Conservation (phyloP, 2,888 invertebrate species). For the Hydrotaea diabolus region DNA sequence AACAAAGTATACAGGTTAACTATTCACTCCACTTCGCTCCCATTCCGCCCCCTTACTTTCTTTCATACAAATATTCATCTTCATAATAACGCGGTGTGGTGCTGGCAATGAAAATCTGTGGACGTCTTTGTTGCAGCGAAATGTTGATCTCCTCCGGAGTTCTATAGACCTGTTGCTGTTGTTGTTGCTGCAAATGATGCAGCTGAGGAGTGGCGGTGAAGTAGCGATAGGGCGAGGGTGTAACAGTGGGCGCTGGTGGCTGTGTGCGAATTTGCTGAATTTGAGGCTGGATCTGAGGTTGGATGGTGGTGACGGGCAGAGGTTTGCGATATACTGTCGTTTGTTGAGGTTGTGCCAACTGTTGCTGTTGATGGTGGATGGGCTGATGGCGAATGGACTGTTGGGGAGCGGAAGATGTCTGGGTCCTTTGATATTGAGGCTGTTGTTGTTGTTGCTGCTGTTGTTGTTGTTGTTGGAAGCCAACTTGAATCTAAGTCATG, state of each 20-base stretch:
- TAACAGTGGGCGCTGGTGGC: constrained; percentile 77
- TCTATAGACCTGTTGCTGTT: constrained; percentile 87
- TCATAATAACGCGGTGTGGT: constrained; percentile 80
- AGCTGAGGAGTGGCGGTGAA: constrained; percentile 78
- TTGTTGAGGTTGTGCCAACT: constrained; percentile 70
- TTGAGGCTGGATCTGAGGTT: constrained; percentile 75
- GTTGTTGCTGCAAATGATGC: constrained; percentile 79
- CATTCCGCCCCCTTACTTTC: constrained; percentile 67
- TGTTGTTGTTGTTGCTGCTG: constrained; percentile 72
- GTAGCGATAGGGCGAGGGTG: constrained; percentile 80
- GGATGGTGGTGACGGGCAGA: constrained; percentile 74
- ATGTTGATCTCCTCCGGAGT: constrained; percentile 94
- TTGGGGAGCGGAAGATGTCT: constrained; percentile 71
- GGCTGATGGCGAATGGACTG: constrained; percentile 67
- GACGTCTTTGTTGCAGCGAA: constrained; percentile 90
- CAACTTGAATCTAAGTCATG: constrained; percentile 76
- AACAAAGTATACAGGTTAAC: constrained; percentile 3
- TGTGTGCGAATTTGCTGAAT: constrained; percentile 77
- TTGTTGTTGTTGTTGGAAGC: constrained; percentile 75
- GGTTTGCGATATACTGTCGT: constrained; percentile 77
- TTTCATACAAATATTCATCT: constrained; percentile 80
- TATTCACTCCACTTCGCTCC: not conserved
- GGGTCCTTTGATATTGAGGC: constrained; percentile 68
- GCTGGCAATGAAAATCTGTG: constrained; percentile 81
- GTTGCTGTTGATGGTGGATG: constrained; percentile 71